Base-by-base conservation (phyloP, 2,113 vertebrate species). In the Gymnocephalus cernua region DNA sequence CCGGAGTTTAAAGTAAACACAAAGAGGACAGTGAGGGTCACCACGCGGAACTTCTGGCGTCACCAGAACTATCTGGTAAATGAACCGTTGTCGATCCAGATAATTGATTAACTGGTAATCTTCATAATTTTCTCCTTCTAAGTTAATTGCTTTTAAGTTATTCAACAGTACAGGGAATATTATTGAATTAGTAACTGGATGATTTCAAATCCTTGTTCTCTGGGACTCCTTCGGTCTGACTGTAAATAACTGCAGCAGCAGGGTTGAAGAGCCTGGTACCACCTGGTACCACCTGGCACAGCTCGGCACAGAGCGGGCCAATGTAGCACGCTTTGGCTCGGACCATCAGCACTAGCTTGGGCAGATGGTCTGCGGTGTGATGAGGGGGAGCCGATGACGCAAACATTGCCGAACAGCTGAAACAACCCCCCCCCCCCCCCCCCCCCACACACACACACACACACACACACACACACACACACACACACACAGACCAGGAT, bases 341-440 rank as follows among this genome's bases (percentile, higher is more conserved):
- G 53, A 58, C 61, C 15, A 0, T 18, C 44, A 0, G 56, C 78
- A 59, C 56, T 83, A 84, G 80, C 79, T 76, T 66, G 84, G 77
- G 51, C 92, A 93, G 92, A 93, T 91, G 91, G 91, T 88, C 61
- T 21, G 53, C 27, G 21, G 50, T 7, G 48, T 75, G 85, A 63
- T 38, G 68, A 81, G 82, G 80, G 74, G 75, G 77, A 32, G 77
- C 53, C 15, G 63, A 57, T 84, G 87, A 90, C 74, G 77, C 64
- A 82, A 77, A 69, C 80, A 21, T 62, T 21, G 0, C 0, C 3
- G 14, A 85, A 83, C 89, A 91, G 91, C 89, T 89, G 90, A 92
- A 77, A 71, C 89, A 86, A 79, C 88, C 86, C 86, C 88, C 88
- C 64, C 9, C 9, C 38, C 38, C 38, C 10, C 38, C 7, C 7